Evolutionary conservation across 2,888 invertebrate genomes (phyloP).

Genomic region (Timandra comae): DNA sequence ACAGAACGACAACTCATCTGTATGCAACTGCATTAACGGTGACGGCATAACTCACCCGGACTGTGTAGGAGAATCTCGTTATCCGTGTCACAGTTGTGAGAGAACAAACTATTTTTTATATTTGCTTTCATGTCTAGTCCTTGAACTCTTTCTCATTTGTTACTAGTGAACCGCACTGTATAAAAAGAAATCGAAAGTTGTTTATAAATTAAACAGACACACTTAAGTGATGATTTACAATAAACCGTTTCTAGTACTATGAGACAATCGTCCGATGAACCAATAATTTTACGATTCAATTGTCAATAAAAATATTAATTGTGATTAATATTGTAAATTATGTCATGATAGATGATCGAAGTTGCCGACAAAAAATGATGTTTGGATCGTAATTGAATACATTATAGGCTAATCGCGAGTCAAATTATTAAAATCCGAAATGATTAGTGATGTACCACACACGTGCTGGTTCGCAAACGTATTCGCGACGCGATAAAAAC

Average conservation of each 20-base stretch:
- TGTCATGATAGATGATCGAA: slow-evolving; percentile 20
- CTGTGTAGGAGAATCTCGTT: slow-evolving; percentile 38
- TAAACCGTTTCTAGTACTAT: slow-evolving; percentile 3
- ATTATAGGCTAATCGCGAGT: slow-evolving; percentile 13
- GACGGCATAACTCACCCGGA: slow-evolving; percentile 8
- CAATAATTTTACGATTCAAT: not conserved
- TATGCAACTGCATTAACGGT: slow-evolving; percentile 22
- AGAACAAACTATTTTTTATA: slow-evolving; percentile 36
- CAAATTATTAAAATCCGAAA: slow-evolving; percentile 12
- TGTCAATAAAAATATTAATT: slow-evolving; percentile 12
- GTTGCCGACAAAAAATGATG: slow-evolving; percentile 11
- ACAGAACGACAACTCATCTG: slow-evolving; percentile 29
- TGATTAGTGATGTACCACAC: slow-evolving; percentile 24
- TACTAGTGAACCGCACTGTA: slow-evolving; percentile 30
- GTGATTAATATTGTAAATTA: slow-evolving; percentile 16
- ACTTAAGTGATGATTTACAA: slow-evolving; percentile 38
- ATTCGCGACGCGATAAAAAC: slow-evolving; percentile 61
- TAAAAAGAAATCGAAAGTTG: slow-evolving; percentile 58
- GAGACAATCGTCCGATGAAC: slow-evolving; percentile 4
- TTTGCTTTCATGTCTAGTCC: slow-evolving; percentile 54
- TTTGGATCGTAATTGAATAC: slow-evolving; percentile 8
- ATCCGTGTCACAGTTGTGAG: slow-evolving; percentile 51
- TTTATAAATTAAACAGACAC: slow-evolving; percentile 39
- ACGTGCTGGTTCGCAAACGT: slow-evolving; percentile 31
- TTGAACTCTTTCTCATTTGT: slow-evolving; percentile 46